These are phyloP conservation scores for Acanthis flammea DNA, from an alignment of 2,797 vertebrate genomes.

Conservation along the genomic window DNA sequence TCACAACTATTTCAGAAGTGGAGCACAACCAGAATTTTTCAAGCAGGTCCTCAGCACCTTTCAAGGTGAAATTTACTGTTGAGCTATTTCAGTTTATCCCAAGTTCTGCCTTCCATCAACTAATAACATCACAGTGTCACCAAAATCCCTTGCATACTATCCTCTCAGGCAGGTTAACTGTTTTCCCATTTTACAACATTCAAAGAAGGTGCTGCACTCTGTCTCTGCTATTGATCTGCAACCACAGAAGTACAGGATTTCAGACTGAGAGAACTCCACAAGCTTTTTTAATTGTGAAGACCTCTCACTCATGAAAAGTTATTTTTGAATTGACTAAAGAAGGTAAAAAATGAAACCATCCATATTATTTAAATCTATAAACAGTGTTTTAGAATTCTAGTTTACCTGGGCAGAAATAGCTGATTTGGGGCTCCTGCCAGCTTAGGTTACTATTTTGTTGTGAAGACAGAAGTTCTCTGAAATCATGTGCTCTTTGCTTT, in stretches of 20 bases:
- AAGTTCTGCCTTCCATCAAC: not conserved
- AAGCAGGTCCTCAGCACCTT: not conserved
- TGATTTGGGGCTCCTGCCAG: not conserved
- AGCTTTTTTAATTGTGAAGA: not conserved
- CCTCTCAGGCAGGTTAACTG: not conserved
- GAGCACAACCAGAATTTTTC: not conserved
- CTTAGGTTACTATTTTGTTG: slow-evolving; percentile 29
- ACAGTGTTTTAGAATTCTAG: not conserved
- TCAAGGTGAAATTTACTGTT: not conserved
- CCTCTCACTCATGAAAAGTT: not conserved
- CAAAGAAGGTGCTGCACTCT: not conserved
- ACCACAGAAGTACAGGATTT: not conserved
- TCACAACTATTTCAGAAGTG: not conserved
- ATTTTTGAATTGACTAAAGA: slow-evolving; percentile 7
- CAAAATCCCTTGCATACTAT: not conserved
- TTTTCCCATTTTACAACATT: not conserved
- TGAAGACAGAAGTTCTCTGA: not conserved
- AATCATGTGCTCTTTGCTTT: not conserved
- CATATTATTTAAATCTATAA: slow-evolving; percentile 10
- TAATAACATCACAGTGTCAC: not conserved
- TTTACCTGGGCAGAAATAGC: not conserved
- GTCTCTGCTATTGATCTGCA: not conserved
- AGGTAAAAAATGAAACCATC: not conserved
- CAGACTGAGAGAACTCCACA: not conserved
- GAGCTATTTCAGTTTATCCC: not conserved